phyloP scores from a whole-genome alignment of 2,888 invertebrate genomes.

The Cancer borealis region DNA sequence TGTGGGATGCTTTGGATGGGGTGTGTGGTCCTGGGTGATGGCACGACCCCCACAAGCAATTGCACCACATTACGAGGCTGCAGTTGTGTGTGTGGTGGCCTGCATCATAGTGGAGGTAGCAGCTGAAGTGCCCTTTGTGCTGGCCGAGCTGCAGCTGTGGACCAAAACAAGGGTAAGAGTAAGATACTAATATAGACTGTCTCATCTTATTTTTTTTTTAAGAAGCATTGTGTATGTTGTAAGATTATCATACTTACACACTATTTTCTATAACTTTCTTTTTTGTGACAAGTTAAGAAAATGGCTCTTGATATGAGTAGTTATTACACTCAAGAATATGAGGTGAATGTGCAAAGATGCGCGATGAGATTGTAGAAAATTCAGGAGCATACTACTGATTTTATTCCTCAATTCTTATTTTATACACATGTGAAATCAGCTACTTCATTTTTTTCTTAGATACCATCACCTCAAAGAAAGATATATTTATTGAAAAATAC shows the following conservation, averaged over 20 bases:
- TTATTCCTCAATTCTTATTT: too few species aligned
- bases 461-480: too few species aligned
- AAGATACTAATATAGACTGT: not conserved
- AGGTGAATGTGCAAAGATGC: too few species aligned
- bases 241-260: not conserved
- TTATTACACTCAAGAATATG: not conserved
- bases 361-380: too few species aligned
- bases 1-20: conserved; percentile 59
- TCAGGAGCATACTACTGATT: too few species aligned
- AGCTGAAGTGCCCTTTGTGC: conserved; percentile 72
- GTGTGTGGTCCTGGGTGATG: conserved; percentile 70
- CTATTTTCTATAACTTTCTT: not conserved
- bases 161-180: conserved; percentile 70
- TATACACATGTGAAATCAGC: too few species aligned
- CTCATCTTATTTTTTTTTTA: not conserved
- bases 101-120: conserved; percentile 67
- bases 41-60: conserved; percentile 65
- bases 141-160: conserved; percentile 76
- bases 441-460: too few species aligned
- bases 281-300: not conserved
- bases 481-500: too few species aligned
- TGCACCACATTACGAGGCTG: conserved; percentile 56
- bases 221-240: not conserved
- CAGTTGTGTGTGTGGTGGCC: conserved; percentile 60
- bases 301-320: not conserved